Conservation (phyloP, 2,797 vertebrate species). For the Myripristis jacobus region DNA sequence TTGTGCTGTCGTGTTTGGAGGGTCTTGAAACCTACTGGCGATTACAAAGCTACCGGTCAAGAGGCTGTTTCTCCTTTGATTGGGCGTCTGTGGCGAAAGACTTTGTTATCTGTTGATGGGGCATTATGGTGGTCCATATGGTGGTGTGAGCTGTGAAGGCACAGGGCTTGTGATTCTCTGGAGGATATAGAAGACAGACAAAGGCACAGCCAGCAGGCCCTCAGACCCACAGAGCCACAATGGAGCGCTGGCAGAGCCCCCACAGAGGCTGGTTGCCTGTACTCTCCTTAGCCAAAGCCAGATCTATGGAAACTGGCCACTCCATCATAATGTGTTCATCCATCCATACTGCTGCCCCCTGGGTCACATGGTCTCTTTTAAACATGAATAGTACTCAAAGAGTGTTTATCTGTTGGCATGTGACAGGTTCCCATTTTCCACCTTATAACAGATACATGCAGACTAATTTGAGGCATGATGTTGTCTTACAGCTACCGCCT, state of each 20-base stretch:
- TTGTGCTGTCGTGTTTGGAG: conserved; percentile 13
- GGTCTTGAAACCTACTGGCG: conserved; percentile 37
- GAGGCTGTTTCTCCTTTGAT: conserved; percentile 59
- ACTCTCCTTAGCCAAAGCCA: conserved; percentile 74
- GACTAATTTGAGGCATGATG: conserved; percentile 2
- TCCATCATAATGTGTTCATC: conserved; percentile 76
- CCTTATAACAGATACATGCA: conserved; percentile 28
- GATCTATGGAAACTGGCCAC: conserved; percentile 75
- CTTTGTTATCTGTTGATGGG: conserved; percentile 75
- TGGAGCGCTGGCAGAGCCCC: conserved; percentile 73
- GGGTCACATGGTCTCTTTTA: conserved; percentile 55
- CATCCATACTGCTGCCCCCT: conserved; percentile 74
- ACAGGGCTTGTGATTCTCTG: conserved; percentile 73
- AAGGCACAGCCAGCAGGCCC: conserved; percentile 79
- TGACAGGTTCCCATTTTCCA: conserved; percentile 44
- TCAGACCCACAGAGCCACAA: conserved; percentile 77
- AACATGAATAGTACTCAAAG: conserved; percentile 61
- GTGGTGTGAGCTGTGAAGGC: conserved; percentile 70
- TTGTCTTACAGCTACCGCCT: neutral
- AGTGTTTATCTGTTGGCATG: conserved; percentile 66
- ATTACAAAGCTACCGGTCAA: conserved; percentile 57
- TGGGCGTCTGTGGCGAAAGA: conserved; percentile 69
- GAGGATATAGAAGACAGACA: conserved; percentile 80
- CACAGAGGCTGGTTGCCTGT: conserved; percentile 78
- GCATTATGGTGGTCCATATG: conserved; percentile 81